These are phyloP conservation scores for Anneissia japonica DNA, from an alignment of 35 echinoderm and acorn worm genomes.

Conservation along the genomic window DNA sequence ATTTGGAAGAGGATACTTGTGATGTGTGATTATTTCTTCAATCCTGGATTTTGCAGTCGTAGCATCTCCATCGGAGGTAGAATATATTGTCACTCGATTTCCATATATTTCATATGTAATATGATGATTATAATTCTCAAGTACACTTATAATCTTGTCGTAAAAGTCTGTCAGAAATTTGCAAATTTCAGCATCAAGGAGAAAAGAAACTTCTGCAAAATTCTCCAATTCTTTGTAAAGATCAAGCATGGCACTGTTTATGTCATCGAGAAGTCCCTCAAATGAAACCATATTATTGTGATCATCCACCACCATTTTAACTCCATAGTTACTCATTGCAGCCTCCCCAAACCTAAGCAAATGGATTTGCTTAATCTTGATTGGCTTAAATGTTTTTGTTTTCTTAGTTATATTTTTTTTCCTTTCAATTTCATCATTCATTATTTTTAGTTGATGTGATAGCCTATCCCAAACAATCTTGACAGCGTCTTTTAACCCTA, in stretches of 20 bases:
- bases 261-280: conserved; percentile 5
- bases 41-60: background rate
- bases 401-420: background rate
- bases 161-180: background rate
- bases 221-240: conserved; percentile 9
- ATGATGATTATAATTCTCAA: background rate
- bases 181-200: background rate
- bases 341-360: background rate
- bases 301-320: background rate
- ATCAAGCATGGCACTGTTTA: background rate
- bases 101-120: background rate
- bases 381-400: background rate
- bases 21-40: background rate
- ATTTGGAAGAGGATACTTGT: background rate
- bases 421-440: background rate
- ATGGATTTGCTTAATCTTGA: background rate
- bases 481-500: background rate
- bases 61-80: background rate
- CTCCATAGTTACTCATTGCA: background rate
- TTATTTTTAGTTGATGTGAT: background rate
- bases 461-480: background rate
- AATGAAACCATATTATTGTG: background rate
- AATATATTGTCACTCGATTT: background rate
- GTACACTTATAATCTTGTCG: conserved; percentile 10
- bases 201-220: background rate